These are phyloP conservation scores for Aplocera efformata DNA, from an alignment of 2,888 invertebrate species.

Conservation along the genomic window DNA sequence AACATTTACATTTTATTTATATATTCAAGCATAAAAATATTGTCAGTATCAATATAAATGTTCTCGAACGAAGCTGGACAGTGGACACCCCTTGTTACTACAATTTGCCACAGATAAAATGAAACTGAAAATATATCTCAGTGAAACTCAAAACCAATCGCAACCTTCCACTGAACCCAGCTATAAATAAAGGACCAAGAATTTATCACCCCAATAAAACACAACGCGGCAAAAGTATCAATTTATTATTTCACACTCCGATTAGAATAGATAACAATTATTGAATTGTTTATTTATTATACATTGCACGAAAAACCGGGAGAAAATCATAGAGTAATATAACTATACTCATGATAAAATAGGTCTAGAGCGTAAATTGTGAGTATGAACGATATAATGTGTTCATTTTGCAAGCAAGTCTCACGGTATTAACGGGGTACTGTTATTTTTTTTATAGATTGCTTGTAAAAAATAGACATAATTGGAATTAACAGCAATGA, in stretches of 20 bases:
- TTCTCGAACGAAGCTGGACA: no score
- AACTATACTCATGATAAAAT: constrained; percentile 6
- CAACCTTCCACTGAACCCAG: constrained; percentile 7
- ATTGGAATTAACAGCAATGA: no score
- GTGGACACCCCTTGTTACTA: no score
- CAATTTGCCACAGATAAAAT: no score
- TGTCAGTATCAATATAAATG: no score
- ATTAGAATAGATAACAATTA: constrained; percentile 45
- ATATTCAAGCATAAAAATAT: no score
- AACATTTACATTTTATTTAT: no score
- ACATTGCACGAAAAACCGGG: constrained; percentile 32
- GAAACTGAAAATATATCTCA: background rate
- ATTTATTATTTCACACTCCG: constrained; percentile 70
- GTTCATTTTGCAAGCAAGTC: no score
- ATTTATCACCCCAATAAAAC: constrained; percentile 36
- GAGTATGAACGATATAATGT: constrained; percentile 1
- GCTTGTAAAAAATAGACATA: no score
- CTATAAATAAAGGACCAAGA: constrained; percentile 14
- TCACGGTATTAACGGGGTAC: no score
- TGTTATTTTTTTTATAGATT: no score
- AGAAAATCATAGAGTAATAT: constrained; percentile 4
- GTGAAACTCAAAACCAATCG: constrained; percentile 1
- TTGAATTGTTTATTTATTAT: constrained; percentile 42
- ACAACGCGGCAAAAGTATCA: constrained; percentile 66
- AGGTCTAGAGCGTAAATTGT: background rate